Conservation (phyloP, 2,113 vertebrate genomes). For the Epinephelus moara region DNA sequence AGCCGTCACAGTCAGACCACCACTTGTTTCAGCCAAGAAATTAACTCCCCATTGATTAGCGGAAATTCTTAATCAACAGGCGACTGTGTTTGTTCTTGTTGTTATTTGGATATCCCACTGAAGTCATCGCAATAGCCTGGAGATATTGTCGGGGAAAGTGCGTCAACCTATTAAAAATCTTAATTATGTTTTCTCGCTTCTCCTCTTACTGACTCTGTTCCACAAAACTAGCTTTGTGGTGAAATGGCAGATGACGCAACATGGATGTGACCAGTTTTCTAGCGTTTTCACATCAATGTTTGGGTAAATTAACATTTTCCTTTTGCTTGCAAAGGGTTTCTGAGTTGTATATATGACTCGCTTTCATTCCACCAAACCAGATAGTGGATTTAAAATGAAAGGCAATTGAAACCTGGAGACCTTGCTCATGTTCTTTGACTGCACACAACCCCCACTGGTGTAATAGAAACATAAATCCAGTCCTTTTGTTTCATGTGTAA, state of each 20-base stretch:
- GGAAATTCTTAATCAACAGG: slow-evolving; percentile 59
- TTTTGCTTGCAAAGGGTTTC: not conserved
- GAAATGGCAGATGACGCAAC: slow-evolving; percentile 6
- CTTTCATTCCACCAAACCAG: not conserved
- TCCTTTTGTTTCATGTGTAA: slow-evolving; percentile 23
- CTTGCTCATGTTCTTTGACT: not conserved
- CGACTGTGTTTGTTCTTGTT: slow-evolving; percentile 43
- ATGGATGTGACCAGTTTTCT: not conserved
- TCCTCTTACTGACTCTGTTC: slow-evolving; percentile 17
- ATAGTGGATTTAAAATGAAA: not conserved
- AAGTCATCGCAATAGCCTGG: slow-evolving; percentile 16
- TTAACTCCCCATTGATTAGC: slow-evolving; percentile 64
- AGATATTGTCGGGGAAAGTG: slow-evolving; percentile 6
- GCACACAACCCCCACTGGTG: not conserved
- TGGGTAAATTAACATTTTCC: not conserved
- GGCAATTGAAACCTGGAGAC: not conserved
- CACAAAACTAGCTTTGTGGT: not conserved
- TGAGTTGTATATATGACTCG: not conserved
- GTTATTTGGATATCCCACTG: slow-evolving; percentile 36
- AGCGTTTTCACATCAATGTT: not conserved
- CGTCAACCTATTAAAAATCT: slow-evolving; percentile 25
- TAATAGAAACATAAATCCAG: slow-evolving; percentile 24
- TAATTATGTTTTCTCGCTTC: slow-evolving; percentile 27
- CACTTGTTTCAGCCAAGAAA: slow-evolving; percentile 65
- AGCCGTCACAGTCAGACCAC: slow-evolving; percentile 28